phyloP scores from a whole-genome alignment of 2,888 invertebrate species.

The Sinohyriopsis cumingii region DNA sequence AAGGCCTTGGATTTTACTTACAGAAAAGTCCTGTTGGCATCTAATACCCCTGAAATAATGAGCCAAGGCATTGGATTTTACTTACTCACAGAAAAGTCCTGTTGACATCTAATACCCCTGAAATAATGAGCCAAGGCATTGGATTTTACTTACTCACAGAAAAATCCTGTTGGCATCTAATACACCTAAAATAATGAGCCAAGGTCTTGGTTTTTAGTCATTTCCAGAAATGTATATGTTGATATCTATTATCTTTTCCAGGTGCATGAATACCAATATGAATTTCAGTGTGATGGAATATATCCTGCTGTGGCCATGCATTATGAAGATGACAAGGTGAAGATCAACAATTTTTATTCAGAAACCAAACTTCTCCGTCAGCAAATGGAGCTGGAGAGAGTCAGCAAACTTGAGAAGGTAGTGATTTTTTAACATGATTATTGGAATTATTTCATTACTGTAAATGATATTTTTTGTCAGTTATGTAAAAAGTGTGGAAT shows the following conservation, averaged over 20 bases:
- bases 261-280: slow-evolving; percentile 38
- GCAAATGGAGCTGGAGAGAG: slow-evolving; percentile 1
- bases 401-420: no score
- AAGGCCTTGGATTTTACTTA: background rate
- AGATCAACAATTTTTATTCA: slow-evolving; percentile 47
- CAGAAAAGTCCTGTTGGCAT: background rate
- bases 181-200: background rate
- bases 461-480: no score
- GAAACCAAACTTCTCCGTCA: slow-evolving; percentile 33
- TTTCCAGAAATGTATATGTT: background rate
- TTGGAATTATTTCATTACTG: no score
- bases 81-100: no score
- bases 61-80: background rate
- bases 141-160: no score
- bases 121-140: no score
- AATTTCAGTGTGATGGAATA: slow-evolving; percentile 41
- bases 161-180: background rate
- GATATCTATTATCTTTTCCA: slow-evolving; percentile 16
- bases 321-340: slow-evolving; percentile 28
- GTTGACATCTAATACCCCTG: no score
- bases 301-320: slow-evolving; percentile 46
- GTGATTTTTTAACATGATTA: no score
- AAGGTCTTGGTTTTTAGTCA: background rate
- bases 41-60: background rate
- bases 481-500: no score